Evolutionary conservation across 2,113 vertebrate genomes (phyloP), one percentile per base, ranked within the genome.

Genomic region (Tretioscincus oriximinensis): DNA sequence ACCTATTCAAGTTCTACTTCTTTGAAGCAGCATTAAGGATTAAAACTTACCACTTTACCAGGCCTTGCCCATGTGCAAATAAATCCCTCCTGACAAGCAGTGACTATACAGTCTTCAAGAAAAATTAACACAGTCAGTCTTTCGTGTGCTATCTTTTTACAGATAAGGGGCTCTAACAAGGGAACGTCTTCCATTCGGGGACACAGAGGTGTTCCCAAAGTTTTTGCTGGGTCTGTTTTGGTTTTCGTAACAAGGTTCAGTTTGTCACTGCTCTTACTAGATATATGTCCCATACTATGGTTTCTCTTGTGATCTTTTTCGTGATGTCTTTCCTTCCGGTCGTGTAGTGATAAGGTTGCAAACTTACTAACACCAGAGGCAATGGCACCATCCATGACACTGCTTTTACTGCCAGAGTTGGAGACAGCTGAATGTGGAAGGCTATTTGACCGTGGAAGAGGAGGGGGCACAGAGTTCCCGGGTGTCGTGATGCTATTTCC

Each of bases 11-110:
- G 93, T 93, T 93, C 94, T 92, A 89, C 87, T 83, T 92, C 92
- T 89, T 92, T 92, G 94, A 94, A 84, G 94, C 95, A 94, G 95
- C 95, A 92, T 96, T 95, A 96, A 95, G 96, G 95, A 64, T 96
- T 96, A 92, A 96, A 96, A 97, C 98, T 98, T 96, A 98, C 98
- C 98, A 98, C 97, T 97, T 99, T 99, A 91, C 98, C 98, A 86
- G 98, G 98, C 96, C 98, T 96, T 93, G 98, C 98, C 98, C 98
- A 99, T 92, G 98, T 99, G 98, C 98, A 99, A 97, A 99, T 95
- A 96, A 99, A 99, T 90, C 98, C 98, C 95, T 99, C 98, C 96
- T 99, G 98, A 96, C 98, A 99, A 92, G 98, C 98, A 95, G 98
- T 99, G 96, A 99, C 98, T 96, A 99, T 95, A 97, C 98, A 99